These are phyloP conservation scores for Achatina immaculata DNA, from an alignment of 1,140 invertebrate genomes.

Conservation along the genomic window DNA sequence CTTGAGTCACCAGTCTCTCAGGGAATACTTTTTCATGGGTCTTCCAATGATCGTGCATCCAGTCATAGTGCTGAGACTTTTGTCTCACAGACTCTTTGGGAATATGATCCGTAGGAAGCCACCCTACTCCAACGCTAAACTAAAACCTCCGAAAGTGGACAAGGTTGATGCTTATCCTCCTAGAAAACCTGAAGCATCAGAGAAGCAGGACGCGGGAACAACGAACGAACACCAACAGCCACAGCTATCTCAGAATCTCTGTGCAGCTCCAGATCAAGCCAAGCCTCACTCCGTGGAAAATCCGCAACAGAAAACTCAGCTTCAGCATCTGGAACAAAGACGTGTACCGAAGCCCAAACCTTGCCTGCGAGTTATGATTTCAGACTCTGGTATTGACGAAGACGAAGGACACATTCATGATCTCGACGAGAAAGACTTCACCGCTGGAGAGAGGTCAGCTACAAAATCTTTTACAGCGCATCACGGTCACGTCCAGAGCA, in stretches of 20 bases:
- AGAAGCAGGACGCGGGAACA: not conserved
- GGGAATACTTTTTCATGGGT: conserved; percentile 66
- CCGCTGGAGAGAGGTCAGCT: not conserved
- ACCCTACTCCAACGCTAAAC: conserved; percentile 55
- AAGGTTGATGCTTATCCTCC: conserved; percentile 61
- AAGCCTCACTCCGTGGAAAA: not conserved
- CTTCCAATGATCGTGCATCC: conserved; percentile 76
- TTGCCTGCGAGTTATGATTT: conserved; percentile 25
- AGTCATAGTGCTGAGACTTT: conserved; percentile 75
- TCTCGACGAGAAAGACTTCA: conserved; percentile 17
- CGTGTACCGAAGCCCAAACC: conserved; percentile 19
- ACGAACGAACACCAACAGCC: conserved; percentile 23
- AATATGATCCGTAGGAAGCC: conserved; percentile 66
- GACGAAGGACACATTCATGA: conserved; percentile 30
- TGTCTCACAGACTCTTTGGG: conserved; percentile 76
- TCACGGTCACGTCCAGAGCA: conserved; percentile 42
- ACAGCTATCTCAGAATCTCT: conserved; percentile 28
- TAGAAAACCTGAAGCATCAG: conserved; percentile 36
- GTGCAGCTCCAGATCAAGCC: conserved; percentile 24
- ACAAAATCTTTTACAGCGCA: not conserved
- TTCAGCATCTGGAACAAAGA: not conserved
- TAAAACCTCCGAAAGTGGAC: conserved; percentile 62
- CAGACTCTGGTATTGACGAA: conserved; percentile 32
- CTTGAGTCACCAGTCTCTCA: conserved; percentile 55
- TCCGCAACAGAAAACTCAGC: not conserved